Conservation (phyloP, 92 coral and sea anemone genomes). For the Actinernus sp. region DNA sequence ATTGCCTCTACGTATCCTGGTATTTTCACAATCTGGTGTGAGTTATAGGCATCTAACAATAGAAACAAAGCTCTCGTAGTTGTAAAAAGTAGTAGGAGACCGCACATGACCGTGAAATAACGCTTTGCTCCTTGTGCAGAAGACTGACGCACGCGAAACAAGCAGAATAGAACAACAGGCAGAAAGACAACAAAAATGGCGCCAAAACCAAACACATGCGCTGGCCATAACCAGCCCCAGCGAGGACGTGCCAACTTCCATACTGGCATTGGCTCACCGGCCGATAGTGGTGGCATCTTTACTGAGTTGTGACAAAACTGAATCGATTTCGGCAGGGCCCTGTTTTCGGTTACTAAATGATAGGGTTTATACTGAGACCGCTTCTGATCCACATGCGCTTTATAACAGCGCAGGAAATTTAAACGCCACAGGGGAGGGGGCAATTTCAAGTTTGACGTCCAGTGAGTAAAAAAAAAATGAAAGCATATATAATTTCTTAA, state of each 20-base stretch:
- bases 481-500: too few species aligned
- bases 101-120: constrained; percentile 70
- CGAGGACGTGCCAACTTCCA: constrained; percentile 59
- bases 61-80: constrained; percentile 62
- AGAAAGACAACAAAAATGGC: constrained; percentile 41
- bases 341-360: too few species aligned
- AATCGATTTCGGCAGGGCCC: too few species aligned
- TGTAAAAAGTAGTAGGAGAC: constrained; percentile 63
- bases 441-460: too few species aligned
- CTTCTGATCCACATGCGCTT: too few species aligned
- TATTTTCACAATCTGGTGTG: constrained; percentile 62
- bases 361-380: too few species aligned
- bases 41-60: constrained; percentile 73
- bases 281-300: too few species aligned
- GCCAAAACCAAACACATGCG: constrained; percentile 76
- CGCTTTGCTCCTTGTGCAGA: constrained; percentile 45
- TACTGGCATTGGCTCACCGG: constrained; percentile 86
- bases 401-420: too few species aligned
- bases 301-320: too few species aligned
- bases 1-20: constrained; percentile 74
- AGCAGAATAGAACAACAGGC: constrained; percentile 50
- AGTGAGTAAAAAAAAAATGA: too few species aligned
- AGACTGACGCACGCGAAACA: constrained; percentile 45
- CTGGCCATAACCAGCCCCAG: constrained; percentile 74
- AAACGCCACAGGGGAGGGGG: too few species aligned